These are phyloP conservation scores for Colistium nudipinnis DNA, from an alignment of 2,113 vertebrate genomes.

Conservation along the genomic window DNA sequence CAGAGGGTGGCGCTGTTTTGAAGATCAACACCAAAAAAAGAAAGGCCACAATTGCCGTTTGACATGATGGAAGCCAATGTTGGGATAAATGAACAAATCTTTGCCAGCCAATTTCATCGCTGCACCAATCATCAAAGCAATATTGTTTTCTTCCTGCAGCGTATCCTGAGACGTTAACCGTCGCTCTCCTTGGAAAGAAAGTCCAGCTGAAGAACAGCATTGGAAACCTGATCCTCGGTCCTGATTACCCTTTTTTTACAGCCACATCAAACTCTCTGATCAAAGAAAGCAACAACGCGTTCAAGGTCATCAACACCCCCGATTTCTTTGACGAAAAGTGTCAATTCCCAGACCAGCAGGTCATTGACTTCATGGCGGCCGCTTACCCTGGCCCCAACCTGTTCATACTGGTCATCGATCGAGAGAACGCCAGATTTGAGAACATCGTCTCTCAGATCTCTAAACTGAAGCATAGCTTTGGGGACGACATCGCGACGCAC, in stretches of 20 bases:
- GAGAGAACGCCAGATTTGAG: neutral
- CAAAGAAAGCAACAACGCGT: neutral
- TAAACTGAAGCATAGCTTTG: conserved; percentile 22
- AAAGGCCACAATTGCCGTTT: too few relatives aligned
- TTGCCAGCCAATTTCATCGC: too few relatives aligned
- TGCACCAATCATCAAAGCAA: neutral
- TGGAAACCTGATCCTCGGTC: neutral
- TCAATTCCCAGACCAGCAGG: conserved; percentile 3
- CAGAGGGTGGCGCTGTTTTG: too few relatives aligned
- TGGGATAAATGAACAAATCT: too few relatives aligned
- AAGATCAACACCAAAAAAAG: too few relatives aligned
- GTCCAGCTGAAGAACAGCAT: neutral
- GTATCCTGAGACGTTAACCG: neutral
- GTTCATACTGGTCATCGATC: conserved; percentile 34
- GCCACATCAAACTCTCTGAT: rapidly evolving
- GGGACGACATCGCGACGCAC: neutral
- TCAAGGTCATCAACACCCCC: conserved; percentile 2
- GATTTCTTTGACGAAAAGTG: conserved; percentile 22
- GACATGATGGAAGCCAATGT: too few relatives aligned
- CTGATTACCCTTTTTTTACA: rapidly evolving
- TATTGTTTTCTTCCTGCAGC: conserved; percentile 1
- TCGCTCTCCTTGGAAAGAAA: conserved; percentile 27
- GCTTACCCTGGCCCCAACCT: conserved; percentile 5
- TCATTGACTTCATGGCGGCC: conserved; percentile 41
- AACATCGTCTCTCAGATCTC: neutral